A percentile compares a stretch with the other conserved stretches of the same genome.
These are phyloP conservation scores for Distichodus sexfasciatus DNA, from an alignment of 2,797 vertebrate genomes.

Conservation along the genomic window DNA sequence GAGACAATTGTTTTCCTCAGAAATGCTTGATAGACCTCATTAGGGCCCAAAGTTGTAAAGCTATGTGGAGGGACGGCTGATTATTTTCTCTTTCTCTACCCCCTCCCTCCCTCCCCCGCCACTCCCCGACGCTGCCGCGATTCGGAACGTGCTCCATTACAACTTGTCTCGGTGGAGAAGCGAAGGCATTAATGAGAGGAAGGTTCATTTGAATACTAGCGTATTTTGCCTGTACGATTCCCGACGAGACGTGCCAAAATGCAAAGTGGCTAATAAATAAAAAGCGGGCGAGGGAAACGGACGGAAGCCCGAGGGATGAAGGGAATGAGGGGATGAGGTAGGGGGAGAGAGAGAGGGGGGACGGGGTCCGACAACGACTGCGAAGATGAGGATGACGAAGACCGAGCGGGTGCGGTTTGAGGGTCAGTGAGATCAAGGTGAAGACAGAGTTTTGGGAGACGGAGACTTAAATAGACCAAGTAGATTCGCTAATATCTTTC, in stretches of 20 bases:
- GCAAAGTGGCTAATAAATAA: slow-evolving; percentile 81
- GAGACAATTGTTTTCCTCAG: slow-evolving; percentile 42
- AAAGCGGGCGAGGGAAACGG: slow-evolving; percentile 72
- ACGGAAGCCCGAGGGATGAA: slow-evolving; percentile 78
- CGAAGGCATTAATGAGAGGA: slow-evolving; percentile 49
- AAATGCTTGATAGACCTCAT: slow-evolving; percentile 43
- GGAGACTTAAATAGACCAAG: slow-evolving; percentile 71
- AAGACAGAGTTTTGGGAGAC: slow-evolving; percentile 69
- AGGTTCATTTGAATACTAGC: slow-evolving; percentile 72
- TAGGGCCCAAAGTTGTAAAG: slow-evolving; percentile 36
- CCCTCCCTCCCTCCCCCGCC: too few species aligned
- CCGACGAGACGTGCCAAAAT: slow-evolving; percentile 76
- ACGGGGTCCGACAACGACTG: too few species aligned
- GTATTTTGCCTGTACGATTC: slow-evolving; percentile 71
- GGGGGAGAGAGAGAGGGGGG: too few species aligned
- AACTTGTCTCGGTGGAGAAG: slow-evolving; percentile 51
- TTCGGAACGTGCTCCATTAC: slow-evolving; percentile 54
- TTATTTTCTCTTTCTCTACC: too few species aligned
- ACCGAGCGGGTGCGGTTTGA: slow-evolving; percentile 63
- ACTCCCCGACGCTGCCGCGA: too few species aligned
- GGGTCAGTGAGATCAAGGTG: slow-evolving; percentile 76
- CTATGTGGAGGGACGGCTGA: slow-evolving; percentile 25
- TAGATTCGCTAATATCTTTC: slow-evolving; percentile 71
- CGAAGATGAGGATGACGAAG: slow-evolving; percentile 63
- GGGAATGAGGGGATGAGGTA: too few species aligned